phyloP scores from a whole-genome alignment of 2,888 invertebrate species.

The Tribolium freemani region DNA sequence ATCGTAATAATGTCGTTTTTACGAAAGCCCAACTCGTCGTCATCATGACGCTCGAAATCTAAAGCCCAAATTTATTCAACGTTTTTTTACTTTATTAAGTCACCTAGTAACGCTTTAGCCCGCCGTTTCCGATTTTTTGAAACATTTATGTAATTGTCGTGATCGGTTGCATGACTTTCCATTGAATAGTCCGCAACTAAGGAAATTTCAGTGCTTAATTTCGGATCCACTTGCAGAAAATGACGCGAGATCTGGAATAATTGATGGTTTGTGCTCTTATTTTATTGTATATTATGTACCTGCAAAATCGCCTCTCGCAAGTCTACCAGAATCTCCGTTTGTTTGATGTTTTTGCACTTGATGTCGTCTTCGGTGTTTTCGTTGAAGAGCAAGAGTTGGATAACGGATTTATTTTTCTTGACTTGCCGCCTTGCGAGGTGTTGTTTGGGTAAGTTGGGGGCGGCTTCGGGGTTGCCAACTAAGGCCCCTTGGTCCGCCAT shows the following conservation, averaged over 20 bases:
- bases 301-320: conserved; percentile 95
- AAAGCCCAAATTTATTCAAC: conserved; percentile 45
- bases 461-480: conserved; percentile 90
- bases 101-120: conserved; percentile 92
- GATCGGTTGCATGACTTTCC: conserved; percentile 95
- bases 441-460: conserved; percentile 94
- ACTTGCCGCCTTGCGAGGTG: conserved; percentile 90
- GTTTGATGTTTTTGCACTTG: conserved; percentile 96
- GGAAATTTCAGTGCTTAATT: conserved; percentile 82
- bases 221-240: conserved; percentile 94
- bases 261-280: too few species aligned
- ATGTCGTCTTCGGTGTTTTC: conserved; percentile 85
- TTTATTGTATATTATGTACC: conserved; percentile 67
- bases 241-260: conserved; percentile 82
- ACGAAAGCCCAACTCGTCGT: conserved; percentile 97
- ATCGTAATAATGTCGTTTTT: conserved; percentile 99
- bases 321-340: conserved; percentile 99
- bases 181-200: conserved; percentile 94
- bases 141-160: conserved; percentile 95
- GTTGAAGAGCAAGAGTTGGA: conserved; percentile 90
- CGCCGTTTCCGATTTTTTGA: conserved; percentile 88
- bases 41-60: conserved; percentile 98
- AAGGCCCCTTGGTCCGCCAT: conserved; percentile 97
- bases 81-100: conserved; percentile 21
- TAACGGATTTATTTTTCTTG: conserved; percentile 90